Evolutionary conservation across 2,888 invertebrate species (phyloP).

Genomic region (Caenorhabditis afra): DNA sequence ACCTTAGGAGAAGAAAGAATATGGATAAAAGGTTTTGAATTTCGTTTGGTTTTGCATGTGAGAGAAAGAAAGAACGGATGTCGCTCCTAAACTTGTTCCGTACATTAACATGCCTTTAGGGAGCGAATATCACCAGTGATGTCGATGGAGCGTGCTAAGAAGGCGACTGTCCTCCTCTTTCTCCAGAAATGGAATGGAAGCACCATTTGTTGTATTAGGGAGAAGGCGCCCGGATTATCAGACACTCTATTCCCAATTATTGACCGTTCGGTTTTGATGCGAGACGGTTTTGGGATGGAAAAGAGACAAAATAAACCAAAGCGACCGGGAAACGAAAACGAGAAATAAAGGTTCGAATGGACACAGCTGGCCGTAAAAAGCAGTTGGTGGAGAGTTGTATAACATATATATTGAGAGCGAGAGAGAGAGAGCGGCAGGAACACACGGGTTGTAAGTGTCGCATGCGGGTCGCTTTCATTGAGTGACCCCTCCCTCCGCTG

Average conservation of each 20-base stretch:
- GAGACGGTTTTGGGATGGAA: constrained; percentile 6
- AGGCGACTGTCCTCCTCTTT: background rate
- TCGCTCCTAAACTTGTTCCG: constrained; percentile 50
- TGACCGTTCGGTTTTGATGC: constrained; percentile 52
- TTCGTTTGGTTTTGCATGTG: constrained; percentile 52
- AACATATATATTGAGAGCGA: constrained; percentile 45
- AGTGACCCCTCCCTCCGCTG: constrained; percentile 22
- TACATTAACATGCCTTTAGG: constrained; percentile 57
- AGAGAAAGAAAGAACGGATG: constrained; percentile 31
- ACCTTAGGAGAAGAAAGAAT: constrained; percentile 35
- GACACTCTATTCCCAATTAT: constrained; percentile 32
- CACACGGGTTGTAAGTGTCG: constrained; percentile 14
- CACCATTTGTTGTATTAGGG: constrained; percentile 16
- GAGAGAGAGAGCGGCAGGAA: background rate
- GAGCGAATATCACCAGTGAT: constrained; percentile 35
- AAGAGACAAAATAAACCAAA: constrained; percentile 40
- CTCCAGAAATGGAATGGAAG: constrained; percentile 18
- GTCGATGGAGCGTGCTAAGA: constrained; percentile 35
- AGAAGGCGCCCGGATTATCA: constrained; percentile 36
- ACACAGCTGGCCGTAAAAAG: constrained; percentile 52
- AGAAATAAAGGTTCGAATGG: constrained; percentile 11
- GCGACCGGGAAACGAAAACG: constrained; percentile 4
- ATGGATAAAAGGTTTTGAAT: constrained; percentile 38
- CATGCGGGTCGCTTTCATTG: constrained; percentile 47
- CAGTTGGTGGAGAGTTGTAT: constrained; percentile 42